A percentile compares a stretch with the other conserved stretches of the same genome.
Evolutionary conservation across 1,140 invertebrate genomes (phyloP).

Genomic region (Heliothis subflexa): DNA sequence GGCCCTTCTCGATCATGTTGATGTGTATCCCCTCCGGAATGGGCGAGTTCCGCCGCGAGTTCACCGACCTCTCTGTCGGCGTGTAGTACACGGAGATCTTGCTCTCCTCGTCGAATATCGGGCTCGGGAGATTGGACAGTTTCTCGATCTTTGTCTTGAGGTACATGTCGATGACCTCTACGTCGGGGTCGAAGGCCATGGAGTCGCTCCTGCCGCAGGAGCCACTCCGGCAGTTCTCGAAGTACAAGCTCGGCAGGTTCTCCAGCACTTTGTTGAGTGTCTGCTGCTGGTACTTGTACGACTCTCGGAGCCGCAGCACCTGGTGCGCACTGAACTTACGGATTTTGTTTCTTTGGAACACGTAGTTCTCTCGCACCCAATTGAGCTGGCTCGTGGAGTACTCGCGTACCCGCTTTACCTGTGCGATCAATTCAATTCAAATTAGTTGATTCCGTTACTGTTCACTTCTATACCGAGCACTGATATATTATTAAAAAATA

Average conservation of each 20-base stretch:
- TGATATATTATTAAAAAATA: slow-evolving; percentile 3
- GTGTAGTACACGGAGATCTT: slow-evolving; percentile 92
- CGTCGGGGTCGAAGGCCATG: slow-evolving; percentile 89
- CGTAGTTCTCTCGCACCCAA: slow-evolving; percentile 97
- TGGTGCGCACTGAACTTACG: slow-evolving; percentile 97
- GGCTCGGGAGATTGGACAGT: slow-evolving; percentile 77
- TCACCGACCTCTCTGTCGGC: slow-evolving; percentile 88
- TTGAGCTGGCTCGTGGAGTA: slow-evolving; percentile 96
- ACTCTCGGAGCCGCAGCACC: slow-evolving; percentile 94
- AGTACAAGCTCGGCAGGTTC: slow-evolving; percentile 96
- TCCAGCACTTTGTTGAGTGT: slow-evolving; percentile 97
- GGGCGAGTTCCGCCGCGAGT: slow-evolving; percentile 78
- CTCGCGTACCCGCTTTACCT: slow-evolving; percentile 94
- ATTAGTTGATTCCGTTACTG: slow-evolving; percentile 38
- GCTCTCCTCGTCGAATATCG: slow-evolving; percentile 87
- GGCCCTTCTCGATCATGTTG: slow-evolving; percentile 87
- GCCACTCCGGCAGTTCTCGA: slow-evolving; percentile 96
- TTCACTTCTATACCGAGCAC: neutral
- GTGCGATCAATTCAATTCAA: slow-evolving; percentile 55
- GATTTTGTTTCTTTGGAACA: slow-evolving; percentile 97
- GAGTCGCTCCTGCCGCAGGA: slow-evolving; percentile 94
- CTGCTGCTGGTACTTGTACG: slow-evolving; percentile 98
- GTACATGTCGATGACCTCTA: slow-evolving; percentile 88
- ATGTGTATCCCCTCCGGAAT: slow-evolving; percentile 87
- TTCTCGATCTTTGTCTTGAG: slow-evolving; percentile 89